Evolutionary conservation across 2,888 invertebrate genomes (phyloP).

Genomic region (Pocota personata): DNA sequence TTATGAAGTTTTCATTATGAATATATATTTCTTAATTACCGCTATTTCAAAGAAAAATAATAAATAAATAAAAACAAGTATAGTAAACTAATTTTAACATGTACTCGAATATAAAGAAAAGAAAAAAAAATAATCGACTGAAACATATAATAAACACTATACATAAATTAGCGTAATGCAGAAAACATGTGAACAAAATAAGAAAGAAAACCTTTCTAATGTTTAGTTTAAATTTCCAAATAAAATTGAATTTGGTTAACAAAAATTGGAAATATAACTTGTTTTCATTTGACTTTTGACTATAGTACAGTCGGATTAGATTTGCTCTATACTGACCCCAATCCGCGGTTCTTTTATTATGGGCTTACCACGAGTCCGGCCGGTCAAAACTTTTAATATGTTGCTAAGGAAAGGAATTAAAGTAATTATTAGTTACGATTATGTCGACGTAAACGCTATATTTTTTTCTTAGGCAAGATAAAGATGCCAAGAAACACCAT

Average conservation of each 20-base stretch:
- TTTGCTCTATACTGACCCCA: too few relatives aligned
- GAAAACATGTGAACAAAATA: constrained; percentile 22
- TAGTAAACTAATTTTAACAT: constrained; percentile 63
- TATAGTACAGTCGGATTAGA: too few relatives aligned
- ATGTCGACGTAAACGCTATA: too few relatives aligned
- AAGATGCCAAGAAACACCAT: too few relatives aligned
- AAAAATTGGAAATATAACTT: constrained; percentile 46
- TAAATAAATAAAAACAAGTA: constrained; percentile 14
- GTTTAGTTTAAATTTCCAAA: constrained; percentile 69
- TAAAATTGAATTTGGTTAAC: constrained; percentile 69
- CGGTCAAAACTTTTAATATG: too few relatives aligned
- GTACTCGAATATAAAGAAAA: constrained; percentile 61
- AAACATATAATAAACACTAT: constrained; percentile 65
- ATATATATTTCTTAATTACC: constrained; percentile 59
- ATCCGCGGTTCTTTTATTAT: too few relatives aligned
- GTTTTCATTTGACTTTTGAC: constrained; percentile 46
- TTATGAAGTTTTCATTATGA: constrained; percentile 72
- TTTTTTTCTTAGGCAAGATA: too few relatives aligned
- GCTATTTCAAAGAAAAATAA: constrained; percentile 50
- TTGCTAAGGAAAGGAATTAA: too few relatives aligned
- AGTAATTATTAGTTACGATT: too few relatives aligned
- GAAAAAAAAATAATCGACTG: constrained; percentile 64
- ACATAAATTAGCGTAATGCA: constrained; percentile 65
- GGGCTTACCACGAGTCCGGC: too few relatives aligned
- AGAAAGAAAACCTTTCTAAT: constrained; percentile 53